Evolutionary conservation across 2,797 vertebrate species (phyloP), one percentile per base, ranked within the genome.

Genomic region (Geotria australis): DNA sequence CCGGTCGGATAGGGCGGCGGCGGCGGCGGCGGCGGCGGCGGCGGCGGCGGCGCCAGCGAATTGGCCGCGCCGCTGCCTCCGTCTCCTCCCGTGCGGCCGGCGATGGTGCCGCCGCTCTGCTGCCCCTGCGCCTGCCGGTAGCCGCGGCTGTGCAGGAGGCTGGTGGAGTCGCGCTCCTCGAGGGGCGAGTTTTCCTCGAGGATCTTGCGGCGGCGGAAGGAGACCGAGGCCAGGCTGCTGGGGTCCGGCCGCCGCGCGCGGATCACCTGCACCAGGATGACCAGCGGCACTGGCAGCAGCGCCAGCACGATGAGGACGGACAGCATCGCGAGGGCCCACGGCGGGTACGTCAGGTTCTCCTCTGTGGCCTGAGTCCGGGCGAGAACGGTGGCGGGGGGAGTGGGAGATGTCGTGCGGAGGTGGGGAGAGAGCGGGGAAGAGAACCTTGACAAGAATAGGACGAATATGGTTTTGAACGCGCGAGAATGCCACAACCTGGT

Each of bases 111-210:
- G 9, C 9, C 3, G 2, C 9, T 4, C 46, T 46, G 56, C 47
- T 51, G 47, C 60, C 2, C 38, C 24, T 38, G 24, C n/a, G 51
- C 24, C 12, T n/a, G 51, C 51, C 9, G 51, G 24, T 55, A 55
- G n/a, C 51, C 51, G 3, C 9, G 51, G 62, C 77, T 74, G 61
- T 94, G 77, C 69, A 98, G 96, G 72, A 98, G 96, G 61, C 91
- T 82, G 4, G 93, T 91, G 72, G 96, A 89, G 0, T 96, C 86
- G 0, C 81, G 83, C 64, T 91, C 84, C 61, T 95, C 91, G 62
- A 98, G 64, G 69, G 84, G 91, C 67, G 91, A 96, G 62, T 93
- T 84, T 69, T 98, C 88, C 69, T 98, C 95, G 77, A 89, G 77
- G 80, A 95, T 89, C 60, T 74, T 70, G 1, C 86, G 85, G 62